phyloP scores from a whole-genome alignment of 2,113 vertebrate genomes.

The Chaenogobius annularis region DNA sequence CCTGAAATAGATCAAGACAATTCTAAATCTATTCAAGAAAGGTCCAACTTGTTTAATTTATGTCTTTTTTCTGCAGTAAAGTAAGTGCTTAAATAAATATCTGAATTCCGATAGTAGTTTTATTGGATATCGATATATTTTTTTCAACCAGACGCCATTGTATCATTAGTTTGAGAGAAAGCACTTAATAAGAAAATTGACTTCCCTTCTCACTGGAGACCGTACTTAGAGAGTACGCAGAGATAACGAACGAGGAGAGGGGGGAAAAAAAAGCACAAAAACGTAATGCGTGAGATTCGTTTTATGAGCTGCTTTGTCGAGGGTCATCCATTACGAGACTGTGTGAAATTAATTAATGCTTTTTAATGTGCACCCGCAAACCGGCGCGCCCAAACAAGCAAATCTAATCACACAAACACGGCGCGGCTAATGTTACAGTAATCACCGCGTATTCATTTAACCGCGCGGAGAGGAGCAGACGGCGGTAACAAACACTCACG shows the following conservation, averaged over 20 bases:
- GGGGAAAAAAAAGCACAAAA: constrained; percentile 50
- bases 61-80: too few species aligned
- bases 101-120: too few species aligned
- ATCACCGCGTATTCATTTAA: constrained; percentile 68
- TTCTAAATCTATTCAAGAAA: too few species aligned
- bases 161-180: neutral
- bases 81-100: too few species aligned
- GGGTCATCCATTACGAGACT: constrained; percentile 73
- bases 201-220: constrained; percentile 69
- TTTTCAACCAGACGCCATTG: too few species aligned
- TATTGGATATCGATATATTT: too few species aligned
- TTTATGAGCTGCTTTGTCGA: constrained; percentile 69
- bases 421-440: constrained; percentile 64
- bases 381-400: constrained; percentile 67
- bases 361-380: constrained; percentile 70
- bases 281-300: constrained; percentile 73
- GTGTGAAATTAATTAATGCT: constrained; percentile 73
- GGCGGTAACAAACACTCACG: constrained; percentile 54
- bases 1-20: too few species aligned
- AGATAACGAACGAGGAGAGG: constrained; percentile 61
- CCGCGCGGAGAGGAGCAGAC: constrained; percentile 46
- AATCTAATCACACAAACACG: constrained; percentile 71
- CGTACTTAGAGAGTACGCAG: constrained; percentile 57
- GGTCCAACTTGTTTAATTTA: too few species aligned
- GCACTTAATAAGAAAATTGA: constrained; percentile 66